Base-by-base conservation (phyloP, 2,113 vertebrate genomes). In the Aptenodytes forsteri region DNA sequence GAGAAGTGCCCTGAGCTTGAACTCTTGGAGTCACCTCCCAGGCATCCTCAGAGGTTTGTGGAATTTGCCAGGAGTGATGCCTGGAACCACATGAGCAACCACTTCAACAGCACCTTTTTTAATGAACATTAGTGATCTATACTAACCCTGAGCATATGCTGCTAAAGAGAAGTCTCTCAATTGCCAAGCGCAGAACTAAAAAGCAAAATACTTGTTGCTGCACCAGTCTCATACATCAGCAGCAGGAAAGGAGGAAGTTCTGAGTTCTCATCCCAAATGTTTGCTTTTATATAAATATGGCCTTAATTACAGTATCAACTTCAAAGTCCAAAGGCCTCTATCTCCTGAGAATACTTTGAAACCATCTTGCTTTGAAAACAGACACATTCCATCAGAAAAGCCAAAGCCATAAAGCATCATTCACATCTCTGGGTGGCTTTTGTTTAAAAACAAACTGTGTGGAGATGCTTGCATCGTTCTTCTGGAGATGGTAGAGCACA, bases 221-320 rank as follows among this genome's bases (percentile, higher is more conserved):
- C 38, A 14, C 38, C 42, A 46, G 64, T 10, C 70, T 70, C 32
- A 16, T 7, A 67, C 72, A 62, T 1, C 71, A 83, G 79, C 75
- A 71, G n/a, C 58, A 78, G 64, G 80, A 19, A 62, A 71, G 44
- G 26, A 92, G 29, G 73, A 83, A 65, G 55, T 8, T 9, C 52
- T 0, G 5, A 67, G 54, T 32, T 94, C 89, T 78, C 92, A 71
- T 64, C 55, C 62, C 52, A 61, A 67, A 49, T 95, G 84, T 91
- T 95, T 89, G 62, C 44, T 97, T 90, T 54, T 21, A 4, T 38
- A 85, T 67, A 96, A 95, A 95, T 87, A 89, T 21, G 20, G 50
- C 85, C 36, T 83, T 92, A 97, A 95, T 93, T 90, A 77, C 52
- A 95, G 72, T 52, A 89, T 93, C 96, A 47, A 1, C 87, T 95